phyloP scores from a whole-genome alignment of 2,888 invertebrate species.

The Nomada lathburiana region DNA sequence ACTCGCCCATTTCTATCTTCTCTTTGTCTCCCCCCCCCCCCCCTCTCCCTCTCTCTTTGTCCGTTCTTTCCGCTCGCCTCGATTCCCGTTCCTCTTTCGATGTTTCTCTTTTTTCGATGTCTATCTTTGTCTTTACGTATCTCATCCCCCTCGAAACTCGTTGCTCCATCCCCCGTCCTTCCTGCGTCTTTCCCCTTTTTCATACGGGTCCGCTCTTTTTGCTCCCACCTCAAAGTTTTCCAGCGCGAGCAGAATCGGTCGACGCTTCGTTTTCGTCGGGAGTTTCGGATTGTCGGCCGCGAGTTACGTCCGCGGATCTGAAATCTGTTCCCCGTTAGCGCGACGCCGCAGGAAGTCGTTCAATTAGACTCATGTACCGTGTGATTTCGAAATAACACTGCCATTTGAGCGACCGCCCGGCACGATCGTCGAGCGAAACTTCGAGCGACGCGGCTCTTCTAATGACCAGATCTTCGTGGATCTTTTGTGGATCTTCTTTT shows the following conservation, averaged over 20 bases:
- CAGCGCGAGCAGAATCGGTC: slow-evolving; percentile 32
- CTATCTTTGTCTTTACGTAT: slow-evolving; percentile 41
- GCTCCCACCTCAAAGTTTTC: slow-evolving; percentile 52
- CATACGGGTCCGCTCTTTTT: slow-evolving; percentile 42
- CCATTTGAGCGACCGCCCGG: slow-evolving; percentile 47
- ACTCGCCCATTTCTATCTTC: slow-evolving; percentile 20
- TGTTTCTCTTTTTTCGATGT: slow-evolving; percentile 38
- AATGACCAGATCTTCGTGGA: slow-evolving; percentile 9
- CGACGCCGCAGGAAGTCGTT: slow-evolving; percentile 65
- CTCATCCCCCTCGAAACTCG: slow-evolving; percentile 30
- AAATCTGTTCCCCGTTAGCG: slow-evolving; percentile 68
- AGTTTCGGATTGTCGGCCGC: slow-evolving; percentile 59
- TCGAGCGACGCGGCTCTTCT: slow-evolving; percentile 30
- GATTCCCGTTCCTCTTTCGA: slow-evolving; percentile 20
- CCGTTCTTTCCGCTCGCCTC: slow-evolving; percentile 28
- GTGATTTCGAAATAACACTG: slow-evolving; percentile 65
- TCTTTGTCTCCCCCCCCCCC: slow-evolving; percentile 1
- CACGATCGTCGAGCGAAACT: slow-evolving; percentile 29
- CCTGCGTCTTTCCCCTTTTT: slow-evolving; percentile 23
- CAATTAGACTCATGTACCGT: slow-evolving; percentile 69
- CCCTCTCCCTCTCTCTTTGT: slow-evolving; percentile 5
- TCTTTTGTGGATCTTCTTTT: neutral
- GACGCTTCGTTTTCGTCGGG: slow-evolving; percentile 44
- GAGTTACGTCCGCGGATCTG: slow-evolving; percentile 44
- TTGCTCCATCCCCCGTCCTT: neutral